Base-by-base conservation (phyloP, 2,113 vertebrate species). In the Istiophorus platypterus region DNA sequence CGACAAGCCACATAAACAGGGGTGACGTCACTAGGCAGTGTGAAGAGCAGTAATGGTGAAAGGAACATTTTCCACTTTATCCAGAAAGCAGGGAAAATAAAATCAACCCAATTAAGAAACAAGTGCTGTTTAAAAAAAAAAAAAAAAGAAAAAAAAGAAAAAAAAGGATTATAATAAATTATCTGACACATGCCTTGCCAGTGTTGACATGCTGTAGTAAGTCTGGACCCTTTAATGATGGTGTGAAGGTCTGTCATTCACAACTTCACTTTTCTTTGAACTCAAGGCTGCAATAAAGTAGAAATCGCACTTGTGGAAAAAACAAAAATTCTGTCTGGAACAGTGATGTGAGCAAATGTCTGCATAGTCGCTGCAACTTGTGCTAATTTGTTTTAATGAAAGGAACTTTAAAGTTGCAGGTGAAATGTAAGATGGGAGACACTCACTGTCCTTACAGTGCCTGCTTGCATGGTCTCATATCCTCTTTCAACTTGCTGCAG, bases 1-100 rank as follows among this genome's bases (percentile, higher is more conserved):
- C 85, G n/a, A 93, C 91, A 81, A 76, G 74, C 85, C 88, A 81
- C 85, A 85, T 82, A 86, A 89, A 92, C 92, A 91, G 22, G 7
- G 61, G 14, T 90, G 90, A 90, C 85, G 54, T 90, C 89, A 92
- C 59, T 59, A 72, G 41, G 62, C 89, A 87, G 72, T 86, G 37
- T 20, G 56, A 85, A 54, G 62, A 51, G 70, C 66, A 66, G 64
- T 47, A 80, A 84, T 80, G 80, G 51, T 62, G 42, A 80, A 69
- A 72, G 71, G 58, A 78, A 83, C 72, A 84, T 78, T 88, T 91
- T 91, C 82, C 84, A 88, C 72, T 80, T 90, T 18, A 75, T 78
- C 12, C 56, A 52, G 51, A 69, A 57, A 49, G 47, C 9, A n/a
- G 18, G 11, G 39, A 20, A 41, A 10, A 27, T 69, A 67, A 47